These are phyloP conservation scores for Acanthococcus lagerstroemiae DNA, from an alignment of 2,888 invertebrate genomes.

Conservation along the genomic window DNA sequence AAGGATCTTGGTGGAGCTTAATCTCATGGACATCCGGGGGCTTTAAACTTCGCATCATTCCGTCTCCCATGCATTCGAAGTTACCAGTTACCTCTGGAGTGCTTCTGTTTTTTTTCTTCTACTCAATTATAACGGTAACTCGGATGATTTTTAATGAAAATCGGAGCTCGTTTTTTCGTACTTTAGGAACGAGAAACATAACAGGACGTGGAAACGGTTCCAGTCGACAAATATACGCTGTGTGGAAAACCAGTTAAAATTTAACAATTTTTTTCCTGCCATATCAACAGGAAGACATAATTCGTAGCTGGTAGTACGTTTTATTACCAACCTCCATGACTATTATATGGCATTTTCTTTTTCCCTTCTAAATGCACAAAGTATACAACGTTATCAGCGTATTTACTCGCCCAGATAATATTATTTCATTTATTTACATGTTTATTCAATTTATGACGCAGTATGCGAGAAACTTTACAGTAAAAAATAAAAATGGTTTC, in stretches of 20 bases:
- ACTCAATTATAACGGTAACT: too few species aligned
- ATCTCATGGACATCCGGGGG: too few species aligned
- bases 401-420: slow-evolving; percentile 21
- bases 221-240: too few species aligned
- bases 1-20: too few species aligned
- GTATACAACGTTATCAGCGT: slow-evolving; percentile 19
- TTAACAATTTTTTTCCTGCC: slow-evolving; percentile 1
- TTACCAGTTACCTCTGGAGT: too few species aligned
- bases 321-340: slow-evolving; percentile 6
- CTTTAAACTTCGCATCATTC: too few species aligned
- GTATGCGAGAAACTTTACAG: slow-evolving; percentile 15
- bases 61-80: too few species aligned
- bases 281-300: slow-evolving; percentile 25
- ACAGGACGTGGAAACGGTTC: too few species aligned
- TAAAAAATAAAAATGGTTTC: background rate
- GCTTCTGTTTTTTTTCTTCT: too few species aligned
- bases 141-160: too few species aligned
- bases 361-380: background rate
- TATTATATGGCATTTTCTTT: background rate
- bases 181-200: too few species aligned
- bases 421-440: slow-evolving; percentile 27
- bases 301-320: background rate
- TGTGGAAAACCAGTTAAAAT: slow-evolving; percentile 20
- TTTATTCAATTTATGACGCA: slow-evolving; percentile 24
- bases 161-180: too few species aligned